Percentiles rank a stretch among this genome's conserved stretches.
phyloP scores from a whole-genome alignment of 2,888 invertebrate genomes.

The Meandrusa payeni region DNA sequence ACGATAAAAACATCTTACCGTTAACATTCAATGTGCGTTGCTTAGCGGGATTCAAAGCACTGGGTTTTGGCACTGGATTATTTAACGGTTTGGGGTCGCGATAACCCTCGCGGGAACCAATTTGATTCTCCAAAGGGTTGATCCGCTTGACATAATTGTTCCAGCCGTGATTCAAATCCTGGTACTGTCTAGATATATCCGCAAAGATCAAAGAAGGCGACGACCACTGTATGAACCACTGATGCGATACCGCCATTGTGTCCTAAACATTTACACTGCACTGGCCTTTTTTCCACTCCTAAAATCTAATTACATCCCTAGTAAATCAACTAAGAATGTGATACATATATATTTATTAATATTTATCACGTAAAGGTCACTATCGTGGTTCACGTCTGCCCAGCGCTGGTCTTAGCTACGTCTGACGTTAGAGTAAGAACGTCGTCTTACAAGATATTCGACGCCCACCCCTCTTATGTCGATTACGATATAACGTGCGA shows the following conservation, averaged over 20 bases:
- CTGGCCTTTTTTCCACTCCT: background rate
- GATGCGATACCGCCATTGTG: constrained; percentile 70
- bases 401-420: constrained; percentile 8
- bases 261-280: constrained; percentile 11
- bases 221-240: constrained; percentile 76
- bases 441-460: constrained; percentile 11
- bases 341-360: background rate
- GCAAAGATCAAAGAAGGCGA: constrained; percentile 56
- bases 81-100: background rate
- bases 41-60: constrained; percentile 1
- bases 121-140: constrained; percentile 17
- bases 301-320: too few species aligned
- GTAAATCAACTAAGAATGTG: too few species aligned
- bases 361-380: background rate
- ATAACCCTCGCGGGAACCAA: background rate
- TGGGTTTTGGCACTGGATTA: background rate
- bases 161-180: constrained; percentile 50
- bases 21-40: constrained; percentile 2
- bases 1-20: constrained; percentile 1
- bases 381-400: constrained; percentile 7
- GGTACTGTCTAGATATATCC: constrained; percentile 56
- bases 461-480: constrained; percentile 17
- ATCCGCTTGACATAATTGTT: constrained; percentile 29
- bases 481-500: constrained; percentile 10
- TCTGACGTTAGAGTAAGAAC: constrained; percentile 13